A percentile compares a stretch with the other conserved stretches of the same genome.
These are phyloP conservation scores for Incurvaria masculella DNA, from an alignment of 2,888 invertebrate species.

Conservation along the genomic window DNA sequence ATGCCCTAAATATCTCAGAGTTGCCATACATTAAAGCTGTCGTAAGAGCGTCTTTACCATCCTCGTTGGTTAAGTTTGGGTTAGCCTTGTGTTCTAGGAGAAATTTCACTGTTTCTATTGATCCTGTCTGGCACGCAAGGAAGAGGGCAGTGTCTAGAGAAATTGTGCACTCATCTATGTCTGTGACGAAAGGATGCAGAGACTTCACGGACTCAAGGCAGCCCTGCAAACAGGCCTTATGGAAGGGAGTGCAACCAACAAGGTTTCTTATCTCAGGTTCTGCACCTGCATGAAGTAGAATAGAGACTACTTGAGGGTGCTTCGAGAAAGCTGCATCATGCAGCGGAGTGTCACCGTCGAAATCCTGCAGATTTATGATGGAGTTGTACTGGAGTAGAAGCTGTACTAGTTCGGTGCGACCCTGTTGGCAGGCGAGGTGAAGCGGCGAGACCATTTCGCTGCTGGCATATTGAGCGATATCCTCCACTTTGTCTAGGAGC, in stretches of 20 bases:
- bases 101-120: conserved; percentile 33
- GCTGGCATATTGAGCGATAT: conserved; percentile 43
- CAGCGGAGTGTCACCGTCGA: conserved; percentile 48
- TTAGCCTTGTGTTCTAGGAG: conserved; percentile 38
- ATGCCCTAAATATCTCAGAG: conserved; percentile 28
- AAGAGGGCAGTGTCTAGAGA: conserved; percentile 39
- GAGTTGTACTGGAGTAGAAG: conserved; percentile 40
- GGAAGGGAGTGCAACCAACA: conserved; percentile 38
- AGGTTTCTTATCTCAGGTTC: conserved; percentile 37
- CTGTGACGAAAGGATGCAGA: conserved; percentile 33
- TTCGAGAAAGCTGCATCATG: conserved; percentile 39
- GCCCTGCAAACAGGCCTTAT: conserved; percentile 42
- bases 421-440: conserved; percentile 39
- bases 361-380: conserved; percentile 40
- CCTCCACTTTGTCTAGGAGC: conserved; percentile 32
- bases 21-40: conserved; percentile 33
- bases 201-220: conserved; percentile 29
- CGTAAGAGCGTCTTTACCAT: conserved; percentile 34
- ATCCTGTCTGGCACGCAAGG: conserved; percentile 30
- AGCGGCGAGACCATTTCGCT: conserved; percentile 46
- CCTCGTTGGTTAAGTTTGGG: conserved; percentile 32
- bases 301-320: conserved; percentile 28
- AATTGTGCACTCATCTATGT: conserved; percentile 32
- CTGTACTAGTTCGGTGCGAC: conserved; percentile 35
- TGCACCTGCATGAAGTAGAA: conserved; percentile 41